A percentile compares a stretch with the other conserved stretches of the same genome.
Conservation (phyloP, 2,797 vertebrate species). For the Hypotaenidia philippensis region DNA sequence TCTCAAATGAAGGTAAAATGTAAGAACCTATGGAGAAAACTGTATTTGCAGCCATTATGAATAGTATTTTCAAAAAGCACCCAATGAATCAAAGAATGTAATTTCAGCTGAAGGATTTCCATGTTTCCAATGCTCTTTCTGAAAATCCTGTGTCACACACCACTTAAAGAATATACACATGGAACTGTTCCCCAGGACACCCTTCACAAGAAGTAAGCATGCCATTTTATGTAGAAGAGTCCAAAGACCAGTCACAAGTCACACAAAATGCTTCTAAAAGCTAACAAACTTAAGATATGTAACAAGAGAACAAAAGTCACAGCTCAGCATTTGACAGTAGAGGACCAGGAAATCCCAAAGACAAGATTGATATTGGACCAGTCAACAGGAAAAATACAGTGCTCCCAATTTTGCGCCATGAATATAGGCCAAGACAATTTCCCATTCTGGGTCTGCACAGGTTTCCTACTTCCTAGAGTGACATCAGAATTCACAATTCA, state of each 20-base stretch:
- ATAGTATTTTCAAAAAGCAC: neutral
- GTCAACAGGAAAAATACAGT: neutral
- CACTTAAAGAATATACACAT: rapidly evolving
- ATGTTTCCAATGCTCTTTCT: neutral
- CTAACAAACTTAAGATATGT: neutral
- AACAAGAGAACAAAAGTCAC: neutral
- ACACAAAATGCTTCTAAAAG: neutral
- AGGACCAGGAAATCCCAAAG: neutral
- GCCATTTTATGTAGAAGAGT: neutral
- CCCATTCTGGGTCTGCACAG: neutral
- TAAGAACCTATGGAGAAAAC: neutral
- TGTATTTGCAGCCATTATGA: neutral
- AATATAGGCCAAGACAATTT: neutral
- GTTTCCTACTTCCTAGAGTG: neutral
- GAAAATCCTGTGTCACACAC: neutral
- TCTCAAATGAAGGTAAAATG: neutral
- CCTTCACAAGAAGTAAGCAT: neutral
- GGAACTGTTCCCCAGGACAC: neutral
- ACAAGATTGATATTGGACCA: neutral
- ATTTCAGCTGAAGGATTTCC: neutral
- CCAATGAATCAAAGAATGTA: neutral
- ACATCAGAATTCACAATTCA: neutral
- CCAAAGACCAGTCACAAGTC: neutral
- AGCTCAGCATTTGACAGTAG: neutral
- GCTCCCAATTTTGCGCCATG: neutral